Evolutionary conservation across 2,888 invertebrate species (phyloP).

Genomic region (Bombylius discolor): DNA sequence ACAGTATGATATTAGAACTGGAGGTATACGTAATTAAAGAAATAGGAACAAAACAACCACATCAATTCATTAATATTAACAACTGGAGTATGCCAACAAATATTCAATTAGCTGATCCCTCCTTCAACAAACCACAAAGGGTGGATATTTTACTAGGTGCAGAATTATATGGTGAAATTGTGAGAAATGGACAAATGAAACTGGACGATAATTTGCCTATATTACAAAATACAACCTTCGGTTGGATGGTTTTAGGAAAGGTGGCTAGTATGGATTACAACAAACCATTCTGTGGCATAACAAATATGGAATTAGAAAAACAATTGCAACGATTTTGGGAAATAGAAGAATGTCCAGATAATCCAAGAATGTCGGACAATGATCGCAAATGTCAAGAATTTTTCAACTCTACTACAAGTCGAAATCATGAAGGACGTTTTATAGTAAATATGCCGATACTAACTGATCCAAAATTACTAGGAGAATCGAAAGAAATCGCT

Average conservation of each 20-base stretch:
- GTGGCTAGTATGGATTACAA: neutral
- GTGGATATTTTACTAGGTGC: slow-evolving; percentile 7
- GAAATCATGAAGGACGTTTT: neutral
- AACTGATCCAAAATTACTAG: too few relatives aligned
- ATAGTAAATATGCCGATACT: neutral
- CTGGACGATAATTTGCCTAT: neutral
- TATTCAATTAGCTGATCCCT: slow-evolving; percentile 4
- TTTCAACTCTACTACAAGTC: neutral
- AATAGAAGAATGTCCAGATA: neutral
- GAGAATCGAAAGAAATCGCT: too few relatives aligned
- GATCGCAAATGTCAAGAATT: neutral
- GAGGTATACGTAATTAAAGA: neutral
- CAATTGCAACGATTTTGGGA: neutral
- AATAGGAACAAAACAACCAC: neutral
- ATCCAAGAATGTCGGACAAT: neutral
- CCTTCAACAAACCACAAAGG: neutral
- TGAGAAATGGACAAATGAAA: slow-evolving; percentile 2
- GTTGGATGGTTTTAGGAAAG: slow-evolving; percentile 8
- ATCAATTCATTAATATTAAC: neutral
- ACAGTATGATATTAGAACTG: neutral
- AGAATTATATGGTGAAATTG: slow-evolving; percentile 3
- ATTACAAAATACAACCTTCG: slow-evolving; percentile 6
- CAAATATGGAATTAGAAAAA: neutral
- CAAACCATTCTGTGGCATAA: neutral
- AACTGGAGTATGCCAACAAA: neutral